These are phyloP conservation scores for Dasyurus viverrinus DNA, from an alignment of 2,113 vertebrate genomes.

Conservation along the genomic window DNA sequence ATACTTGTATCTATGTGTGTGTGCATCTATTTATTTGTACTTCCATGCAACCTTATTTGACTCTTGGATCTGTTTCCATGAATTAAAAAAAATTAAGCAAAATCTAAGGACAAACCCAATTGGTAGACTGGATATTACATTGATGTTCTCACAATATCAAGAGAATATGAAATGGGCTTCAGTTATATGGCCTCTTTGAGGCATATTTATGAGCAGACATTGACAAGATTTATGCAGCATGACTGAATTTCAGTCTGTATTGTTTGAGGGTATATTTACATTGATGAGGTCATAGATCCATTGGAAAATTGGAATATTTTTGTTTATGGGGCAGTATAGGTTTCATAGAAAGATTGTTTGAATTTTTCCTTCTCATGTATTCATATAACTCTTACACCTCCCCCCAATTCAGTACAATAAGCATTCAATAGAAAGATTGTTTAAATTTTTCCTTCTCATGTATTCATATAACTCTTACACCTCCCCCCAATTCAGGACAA, in stretches of 20 bases:
- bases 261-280: background rate
- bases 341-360: background rate
- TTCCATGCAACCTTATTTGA: background rate
- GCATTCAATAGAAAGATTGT: background rate
- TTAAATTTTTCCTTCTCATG: background rate
- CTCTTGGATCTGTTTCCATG: background rate
- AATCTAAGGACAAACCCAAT: background rate
- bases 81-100: background rate
- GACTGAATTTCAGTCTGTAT: background rate
- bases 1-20: background rate
- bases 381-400: background rate
- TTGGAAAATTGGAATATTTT: background rate
- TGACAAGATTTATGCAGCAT: background rate
- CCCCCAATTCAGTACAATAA: background rate
- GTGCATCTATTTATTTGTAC: slow-evolving; percentile 9
- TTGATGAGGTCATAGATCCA: background rate
- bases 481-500: background rate
- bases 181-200: background rate
- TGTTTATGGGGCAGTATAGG: background rate
- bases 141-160: background rate
- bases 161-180: background rate
- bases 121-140: background rate
- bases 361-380: background rate
- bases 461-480: background rate
- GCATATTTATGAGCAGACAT: background rate